Evolutionary conservation across 2,797 vertebrate genomes (phyloP), one percentile per base, ranked within the genome.

Genomic region (Halcyon smyrnensis): DNA sequence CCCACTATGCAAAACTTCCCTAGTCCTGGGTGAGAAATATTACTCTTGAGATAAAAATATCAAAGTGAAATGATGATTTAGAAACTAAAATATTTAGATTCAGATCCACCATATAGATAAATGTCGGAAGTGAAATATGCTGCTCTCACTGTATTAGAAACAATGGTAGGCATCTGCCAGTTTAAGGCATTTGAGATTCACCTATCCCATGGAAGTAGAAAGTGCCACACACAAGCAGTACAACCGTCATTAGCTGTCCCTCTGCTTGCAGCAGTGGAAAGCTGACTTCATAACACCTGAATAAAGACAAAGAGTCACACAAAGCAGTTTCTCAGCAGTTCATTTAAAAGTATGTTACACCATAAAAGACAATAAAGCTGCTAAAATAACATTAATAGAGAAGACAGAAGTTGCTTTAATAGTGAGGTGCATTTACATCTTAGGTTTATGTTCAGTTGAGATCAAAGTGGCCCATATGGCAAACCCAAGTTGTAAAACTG

Each of bases 291-390:
- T 21, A 82, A 76, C 32, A 89, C n/a, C n/a, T 73, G 41, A 94
- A 21, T 73, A 50, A 87, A 77, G n/a, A 74, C 41, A 60, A 88
- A 84, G 46, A 83, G 25, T 48, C 36, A 67, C 16, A 56, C 76
- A 84, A 39, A 89, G 90, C 79, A 67, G 53, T n/a, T 86, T 56
- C 53, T 67, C 23, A 80, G 53, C 74, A 43, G 21, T 32, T 92
- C 67, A 25, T 92, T 89, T 95, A 60, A 69, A 78, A 34, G 30
- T 53, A 25, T 30, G n/a, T 89, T 87, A 46, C 25, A 76, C 11
- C 32, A 84, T 88, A 65, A 83, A 83, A 81, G 56, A 64, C 28
- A 50, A 70, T n/a, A 80, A 90, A 83, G 56, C 27, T 20, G 10
- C 56, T 85, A 68, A 62, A 10, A 64, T 69, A 88, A 76, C 4